A percentile compares a stretch with the other conserved stretches of the same genome.
Evolutionary conservation across 2,797 vertebrate species (phyloP).

Genomic region (Hippocampus kuda): DNA sequence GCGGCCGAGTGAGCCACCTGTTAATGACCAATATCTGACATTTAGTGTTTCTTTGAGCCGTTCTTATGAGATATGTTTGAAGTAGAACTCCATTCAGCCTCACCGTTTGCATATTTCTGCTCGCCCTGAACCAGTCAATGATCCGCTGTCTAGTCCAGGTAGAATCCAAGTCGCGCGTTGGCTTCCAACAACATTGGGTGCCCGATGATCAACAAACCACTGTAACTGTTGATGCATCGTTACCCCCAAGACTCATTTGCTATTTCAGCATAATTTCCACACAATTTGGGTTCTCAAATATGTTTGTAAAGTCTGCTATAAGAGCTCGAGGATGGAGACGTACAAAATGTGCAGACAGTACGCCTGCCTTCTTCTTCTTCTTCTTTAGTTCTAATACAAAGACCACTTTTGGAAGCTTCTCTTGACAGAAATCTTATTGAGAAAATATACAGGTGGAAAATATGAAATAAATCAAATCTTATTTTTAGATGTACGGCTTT

Average conservation of each 20-base stretch:
- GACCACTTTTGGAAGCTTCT: background rate
- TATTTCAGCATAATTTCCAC: constrained; percentile 43
- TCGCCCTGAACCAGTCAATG: background rate
- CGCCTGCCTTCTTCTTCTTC: no score
- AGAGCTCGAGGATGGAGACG: background rate
- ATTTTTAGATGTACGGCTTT: background rate
- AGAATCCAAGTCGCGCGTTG: background rate
- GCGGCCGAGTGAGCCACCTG: no score
- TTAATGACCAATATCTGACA: no score
- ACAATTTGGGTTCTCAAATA: constrained; percentile 18
- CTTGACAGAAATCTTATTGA: background rate
- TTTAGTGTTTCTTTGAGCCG: no score
- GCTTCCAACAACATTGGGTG: background rate
- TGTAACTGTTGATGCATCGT: background rate
- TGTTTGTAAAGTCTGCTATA: constrained; percentile 25
- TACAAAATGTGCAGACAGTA: background rate
- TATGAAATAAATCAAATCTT: background rate
- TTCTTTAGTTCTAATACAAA: background rate
- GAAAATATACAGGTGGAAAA: background rate
- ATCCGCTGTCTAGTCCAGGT: background rate
- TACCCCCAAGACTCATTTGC: constrained; percentile 36
- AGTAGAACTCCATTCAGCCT: no score
- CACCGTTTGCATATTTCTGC: no score
- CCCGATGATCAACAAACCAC: background rate
- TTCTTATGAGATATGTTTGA: no score